A percentile compares a stretch with the other conserved stretches of the same genome.
Conservation (phyloP, 1,140 invertebrate genomes). For the Aphis gossypii region DNA sequence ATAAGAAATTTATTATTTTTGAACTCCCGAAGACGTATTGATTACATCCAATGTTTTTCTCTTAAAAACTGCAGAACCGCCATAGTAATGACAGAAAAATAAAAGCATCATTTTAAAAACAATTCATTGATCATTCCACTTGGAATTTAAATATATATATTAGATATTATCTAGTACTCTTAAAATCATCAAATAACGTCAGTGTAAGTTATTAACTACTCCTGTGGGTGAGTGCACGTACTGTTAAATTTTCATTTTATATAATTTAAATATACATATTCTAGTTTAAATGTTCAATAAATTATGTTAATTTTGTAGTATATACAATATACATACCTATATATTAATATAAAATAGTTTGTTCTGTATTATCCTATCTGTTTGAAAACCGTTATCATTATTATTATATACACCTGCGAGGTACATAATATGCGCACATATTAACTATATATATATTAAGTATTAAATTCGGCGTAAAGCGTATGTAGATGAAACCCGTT, state of each 20-base stretch:
- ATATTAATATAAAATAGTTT: neutral
- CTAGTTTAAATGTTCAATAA: neutral
- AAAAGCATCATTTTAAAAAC: no score
- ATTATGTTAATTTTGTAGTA: neutral
- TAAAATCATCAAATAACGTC: neutral
- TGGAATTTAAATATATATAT: no score
- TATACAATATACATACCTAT: neutral
- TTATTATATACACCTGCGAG: no score
- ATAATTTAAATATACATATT: no score
- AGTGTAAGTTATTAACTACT: neutral
- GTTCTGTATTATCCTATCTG: no score
- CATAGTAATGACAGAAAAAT: no score
- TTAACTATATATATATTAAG: neutral
- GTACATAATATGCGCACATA: neutral
- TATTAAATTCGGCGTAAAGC: neutral
- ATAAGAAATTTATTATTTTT: no score
- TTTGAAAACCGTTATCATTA: no score
- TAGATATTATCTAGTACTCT: neutral
- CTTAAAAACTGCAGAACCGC: no score
- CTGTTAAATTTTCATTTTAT: neutral
- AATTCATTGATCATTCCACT: no score
- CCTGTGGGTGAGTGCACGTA: neutral
- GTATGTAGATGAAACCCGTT: neutral
- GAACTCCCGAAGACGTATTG: no score
- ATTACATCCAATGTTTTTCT: no score